Evolutionary conservation across 2,888 invertebrate genomes (phyloP), one percentile per base, ranked within the genome.

Genomic region (Seladonia tumulorum): DNA sequence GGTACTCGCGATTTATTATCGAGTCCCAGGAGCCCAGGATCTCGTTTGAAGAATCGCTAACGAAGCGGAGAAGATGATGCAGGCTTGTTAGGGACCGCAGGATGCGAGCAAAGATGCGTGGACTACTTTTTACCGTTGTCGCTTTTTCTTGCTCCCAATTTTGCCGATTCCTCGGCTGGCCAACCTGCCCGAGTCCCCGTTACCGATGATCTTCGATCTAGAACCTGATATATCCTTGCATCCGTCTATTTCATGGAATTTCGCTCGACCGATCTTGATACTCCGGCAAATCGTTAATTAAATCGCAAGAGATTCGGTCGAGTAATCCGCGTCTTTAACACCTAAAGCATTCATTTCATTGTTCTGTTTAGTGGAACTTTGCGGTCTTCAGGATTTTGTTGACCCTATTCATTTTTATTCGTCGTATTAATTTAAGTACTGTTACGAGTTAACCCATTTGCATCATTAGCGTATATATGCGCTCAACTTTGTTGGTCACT

Each of bases 71-170:
- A 66, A 66, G 63, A 29, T 63, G 75, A 57, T 45, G 63, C 60
- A 63, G 60, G 25, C 45, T 29, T n/a, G 39, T 68, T 68, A 66
- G 35, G 35, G 66, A 8, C 66, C 35, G 29, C 63, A 66, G 66
- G 60, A 73, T 25, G 39, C 42, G 39, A 22, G 8, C 45, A 57
- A 29, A 57, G 72, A 47, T 39, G 16, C 53, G 39, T 16, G 70
- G 82, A 87, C 89, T 92, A 91, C 91, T 92, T 91, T 90, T 91
- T 88, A 90, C 89, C 87, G 88, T 91, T 90, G 88, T 91, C 89
- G 91, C 91, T 90, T 92, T 90, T 91, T 92, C 92, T 86, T 87
- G 88, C 73, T 90, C 90, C 79, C 82, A 88, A 88, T 90, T 84
- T 79, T 78, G 81, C 66, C 70, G 77, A 80, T 82, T 75, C 73